phyloP scores from a whole-genome alignment of 2,888 invertebrate species.

The Mystacides longicornis region DNA sequence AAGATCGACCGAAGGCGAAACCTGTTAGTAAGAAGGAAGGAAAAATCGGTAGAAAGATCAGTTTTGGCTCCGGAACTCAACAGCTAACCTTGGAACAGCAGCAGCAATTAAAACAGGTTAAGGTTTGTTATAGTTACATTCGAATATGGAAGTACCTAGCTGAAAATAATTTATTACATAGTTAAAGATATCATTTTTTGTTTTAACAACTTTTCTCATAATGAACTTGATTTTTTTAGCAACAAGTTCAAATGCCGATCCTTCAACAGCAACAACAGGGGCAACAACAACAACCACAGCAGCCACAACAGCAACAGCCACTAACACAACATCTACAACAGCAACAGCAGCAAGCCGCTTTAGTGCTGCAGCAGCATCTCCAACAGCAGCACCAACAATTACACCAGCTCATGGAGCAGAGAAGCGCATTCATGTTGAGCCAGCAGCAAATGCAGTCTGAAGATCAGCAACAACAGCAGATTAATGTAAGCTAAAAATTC shows the following conservation, averaged over 20 bases:
- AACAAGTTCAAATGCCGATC: constrained; percentile 30
- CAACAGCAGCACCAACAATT: constrained; percentile 16
- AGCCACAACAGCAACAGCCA: constrained; percentile 24
- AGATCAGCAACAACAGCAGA: constrained; percentile 28
- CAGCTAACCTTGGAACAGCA: neutral
- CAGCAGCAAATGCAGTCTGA: constrained; percentile 11
- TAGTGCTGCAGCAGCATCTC: constrained; percentile 5
- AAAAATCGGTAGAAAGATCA: constrained; percentile 58
- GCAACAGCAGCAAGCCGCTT: constrained; percentile 35
- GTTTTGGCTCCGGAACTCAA: neutral
- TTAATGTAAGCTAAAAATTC: constrained; percentile 18
- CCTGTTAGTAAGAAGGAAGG: constrained; percentile 73
- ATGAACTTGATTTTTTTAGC: too few relatives aligned
- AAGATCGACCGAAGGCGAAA: constrained; percentile 78
- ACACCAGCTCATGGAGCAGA: constrained; percentile 34
- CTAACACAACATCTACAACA: constrained; percentile 17
- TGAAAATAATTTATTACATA: too few relatives aligned
- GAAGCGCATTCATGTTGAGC: constrained; percentile 35
- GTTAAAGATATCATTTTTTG: too few relatives aligned
- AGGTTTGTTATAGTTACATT: too few relatives aligned
- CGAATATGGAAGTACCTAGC: too few relatives aligned
- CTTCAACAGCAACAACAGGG: constrained; percentile 23
- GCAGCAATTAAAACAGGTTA: constrained; percentile 3
- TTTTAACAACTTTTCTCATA: too few relatives aligned
- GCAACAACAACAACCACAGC: constrained; percentile 30